Evolutionary conservation across 2,113 vertebrate genomes (phyloP), one percentile per base, ranked within the genome.

Genomic region (Sclerurus mexicanus): DNA sequence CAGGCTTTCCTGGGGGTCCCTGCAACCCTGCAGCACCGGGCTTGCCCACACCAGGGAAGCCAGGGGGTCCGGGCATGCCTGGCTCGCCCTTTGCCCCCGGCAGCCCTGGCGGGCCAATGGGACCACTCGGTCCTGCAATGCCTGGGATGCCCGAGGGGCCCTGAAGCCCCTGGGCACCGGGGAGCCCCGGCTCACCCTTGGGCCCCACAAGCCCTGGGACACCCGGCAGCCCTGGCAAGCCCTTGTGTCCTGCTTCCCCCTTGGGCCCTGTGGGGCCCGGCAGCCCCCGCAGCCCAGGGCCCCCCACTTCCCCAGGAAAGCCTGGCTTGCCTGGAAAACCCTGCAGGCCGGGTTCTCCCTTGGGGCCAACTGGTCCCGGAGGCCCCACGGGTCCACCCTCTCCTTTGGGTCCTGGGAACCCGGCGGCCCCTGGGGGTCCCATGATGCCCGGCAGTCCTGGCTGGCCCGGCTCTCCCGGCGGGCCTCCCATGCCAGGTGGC

Each of bases 131-230:
- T 24, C 99, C 99, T 20, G 97, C 91, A 25, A 99, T 98, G 56
- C 99, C 99, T 4, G 99, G 99, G 91, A 99, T 99, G 82, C 99
- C 99, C 7, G 98, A 98, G 37, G 99, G 98, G 9, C 99, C 99
- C 96, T 99, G 99, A 33, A 98, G 98, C 6, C 99, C 99, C 83
- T 98, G 96, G 35, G 98, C 98, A 2, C 99, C 99, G 1, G 98
- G 98, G 63, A 98, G 96, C 86, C 99, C 99, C 4, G 94, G 95
- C 88, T 99, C 98, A 7, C 98, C 99, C 97, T 99, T 99, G 1
- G 97, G 96, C 63, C 99, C 99, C 56, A 98, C 95, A 1, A 99
- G 96, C 49, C 99, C 99, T 5, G 96, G 95, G 35, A 95, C 94
- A 2, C 99, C 99, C 0, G 99, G 98, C 42, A 98, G 92, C 42